Evolutionary conservation across 2,888 invertebrate genomes (phyloP), one percentile per base, ranked within the genome.

Genomic region (Oasisia sp.): DNA sequence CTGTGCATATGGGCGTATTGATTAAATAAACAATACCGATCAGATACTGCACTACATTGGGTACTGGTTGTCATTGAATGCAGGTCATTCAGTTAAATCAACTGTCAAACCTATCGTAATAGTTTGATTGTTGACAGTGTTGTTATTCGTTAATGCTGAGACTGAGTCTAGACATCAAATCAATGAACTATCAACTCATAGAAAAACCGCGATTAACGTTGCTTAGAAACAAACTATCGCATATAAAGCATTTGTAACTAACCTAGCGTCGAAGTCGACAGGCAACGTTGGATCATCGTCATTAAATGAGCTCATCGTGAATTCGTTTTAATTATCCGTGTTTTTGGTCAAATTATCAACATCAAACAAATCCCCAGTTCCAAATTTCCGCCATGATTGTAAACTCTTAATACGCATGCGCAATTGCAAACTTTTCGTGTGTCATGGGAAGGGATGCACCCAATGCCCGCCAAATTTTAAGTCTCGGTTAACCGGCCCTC

Each of bases 311-410:
- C 74, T 74, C 74, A 74, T 74, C 27, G 27, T 27, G 27, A 74
- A 27, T 74, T 74, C 27, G 74, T 7, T 74, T 74, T 74, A 74
- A 74, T 74, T 14, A 74, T 14, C 27, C 74, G 74, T n/a, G 74
- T 74, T 74, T 74, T 74, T 27, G 7, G 27, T 27, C 27, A 74
- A 74, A 74, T 74, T 74, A 74, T 74, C 74, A n/a, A 74, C 74
- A 74, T 27, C 27, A 74, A 74, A 74, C 27, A 74, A 74, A 74
- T 74, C 74, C 74, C 74, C 19, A 7, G 74, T 74, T 74, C 74
- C 74, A 74, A 74, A 74, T 74, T 74, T 74, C 74, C 74, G 74
- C 74, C 74, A 74, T 74, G 74, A 74, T 74, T 74, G 74, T 74
- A 74, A 74, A 74, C 74, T 19, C 74, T 74, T 74, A 74, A 74